Conservation (phyloP, 1,140 invertebrate genomes). For the Eubasilissa regina region DNA sequence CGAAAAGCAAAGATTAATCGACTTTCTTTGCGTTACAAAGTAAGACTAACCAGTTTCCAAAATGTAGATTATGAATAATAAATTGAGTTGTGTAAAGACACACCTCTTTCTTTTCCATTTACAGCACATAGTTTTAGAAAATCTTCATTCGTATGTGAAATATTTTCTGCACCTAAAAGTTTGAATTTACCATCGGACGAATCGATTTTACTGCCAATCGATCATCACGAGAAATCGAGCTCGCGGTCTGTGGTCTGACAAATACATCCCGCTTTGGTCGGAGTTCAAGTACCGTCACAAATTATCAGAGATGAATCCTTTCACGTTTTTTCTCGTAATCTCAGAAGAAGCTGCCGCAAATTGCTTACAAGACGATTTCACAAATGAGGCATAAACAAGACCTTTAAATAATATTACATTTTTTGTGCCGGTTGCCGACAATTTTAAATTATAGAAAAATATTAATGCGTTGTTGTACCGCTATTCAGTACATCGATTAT, state of each 20-base stretch:
- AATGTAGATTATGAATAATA: no score
- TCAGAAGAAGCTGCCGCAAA: not conserved
- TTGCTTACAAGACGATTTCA: constrained; percentile 7
- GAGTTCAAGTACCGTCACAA: constrained; percentile 6
- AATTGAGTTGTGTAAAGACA: no score
- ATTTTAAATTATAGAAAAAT: no score
- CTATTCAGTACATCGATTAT: no score
- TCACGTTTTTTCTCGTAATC: not conserved
- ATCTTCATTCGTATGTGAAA: no score
- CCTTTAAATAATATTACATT: constrained; percentile 1
- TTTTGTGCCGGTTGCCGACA: not conserved
- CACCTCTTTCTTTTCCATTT: no score
- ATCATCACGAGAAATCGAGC: not conserved
- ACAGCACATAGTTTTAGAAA: no score
- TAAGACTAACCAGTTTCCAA: no score
- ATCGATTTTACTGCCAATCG: not conserved
- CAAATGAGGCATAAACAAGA: not conserved
- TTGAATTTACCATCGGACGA: not conserved
- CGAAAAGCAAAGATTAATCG: no score
- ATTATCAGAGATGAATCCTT: not conserved
- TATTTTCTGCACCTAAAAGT: no score
- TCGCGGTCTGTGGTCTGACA: constrained; percentile 9
- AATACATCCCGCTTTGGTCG: constrained; percentile 1
- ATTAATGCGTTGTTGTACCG: no score
- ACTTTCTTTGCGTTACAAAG: no score